phyloP scores from a whole-genome alignment of 2,888 invertebrate genomes.

The Agriotes lineatus region DNA sequence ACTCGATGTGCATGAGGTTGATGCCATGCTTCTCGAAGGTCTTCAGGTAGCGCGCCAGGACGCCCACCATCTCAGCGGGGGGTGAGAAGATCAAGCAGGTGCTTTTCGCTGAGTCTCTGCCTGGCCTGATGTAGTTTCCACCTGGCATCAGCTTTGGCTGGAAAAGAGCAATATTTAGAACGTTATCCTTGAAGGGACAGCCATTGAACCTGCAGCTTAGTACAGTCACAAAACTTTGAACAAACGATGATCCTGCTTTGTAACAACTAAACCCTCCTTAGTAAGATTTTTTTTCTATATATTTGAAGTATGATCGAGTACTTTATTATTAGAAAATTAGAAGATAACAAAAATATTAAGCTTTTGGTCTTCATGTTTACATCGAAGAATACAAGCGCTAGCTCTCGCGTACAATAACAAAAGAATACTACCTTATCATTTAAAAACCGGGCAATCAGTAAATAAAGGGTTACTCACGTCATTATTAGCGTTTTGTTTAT shows the following conservation, averaged over 20 bases:
- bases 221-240: no score
- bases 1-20: slow-evolving; percentile 94
- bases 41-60: slow-evolving; percentile 87
- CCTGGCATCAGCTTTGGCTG: slow-evolving; percentile 86
- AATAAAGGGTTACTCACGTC: slow-evolving; percentile 4
- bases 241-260: no score
- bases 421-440: not conserved
- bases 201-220: no score
- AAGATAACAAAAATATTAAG: not conserved
- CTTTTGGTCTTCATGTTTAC: not conserved
- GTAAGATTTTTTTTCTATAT: no score
- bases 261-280: no score
- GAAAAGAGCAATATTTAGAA: slow-evolving; percentile 50
- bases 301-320: no score
- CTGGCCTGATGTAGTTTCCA: slow-evolving; percentile 87
- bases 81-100: slow-evolving; percentile 91
- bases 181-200: not conserved
- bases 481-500: not conserved
- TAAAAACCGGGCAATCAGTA: no score
- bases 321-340: no score
- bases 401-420: not conserved
- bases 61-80: slow-evolving; percentile 84
- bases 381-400: not conserved
- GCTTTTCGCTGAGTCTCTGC: slow-evolving; percentile 80
- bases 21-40: slow-evolving; percentile 86